phyloP scores from a whole-genome alignment of 2,797 vertebrate genomes.

The Acanthopagrus latus region DNA sequence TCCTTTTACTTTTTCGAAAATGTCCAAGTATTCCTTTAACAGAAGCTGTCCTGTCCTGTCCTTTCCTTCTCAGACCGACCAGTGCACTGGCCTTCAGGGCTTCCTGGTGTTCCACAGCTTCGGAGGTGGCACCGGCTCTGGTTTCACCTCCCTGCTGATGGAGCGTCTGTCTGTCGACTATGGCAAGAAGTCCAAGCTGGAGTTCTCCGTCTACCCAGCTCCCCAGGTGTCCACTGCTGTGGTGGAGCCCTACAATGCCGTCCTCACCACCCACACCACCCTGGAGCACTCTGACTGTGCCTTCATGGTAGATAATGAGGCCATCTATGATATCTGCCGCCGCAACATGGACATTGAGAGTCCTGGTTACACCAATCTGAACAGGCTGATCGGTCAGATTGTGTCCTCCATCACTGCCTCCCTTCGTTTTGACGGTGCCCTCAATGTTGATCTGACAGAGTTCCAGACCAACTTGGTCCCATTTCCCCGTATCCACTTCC shows the following conservation, averaged over 20 bases:
- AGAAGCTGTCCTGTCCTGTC: slow-evolving; percentile 28
- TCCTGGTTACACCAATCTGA: slow-evolving; percentile 90
- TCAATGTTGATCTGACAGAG: slow-evolving; percentile 90
- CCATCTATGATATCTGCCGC: slow-evolving; percentile 91
- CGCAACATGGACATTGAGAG: slow-evolving; percentile 90
- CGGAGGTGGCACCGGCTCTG: slow-evolving; percentile 90
- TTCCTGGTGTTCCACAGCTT: slow-evolving; percentile 93
- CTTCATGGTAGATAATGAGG: slow-evolving; percentile 93
- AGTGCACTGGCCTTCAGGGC: slow-evolving; percentile 90
- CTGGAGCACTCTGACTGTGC: slow-evolving; percentile 92
- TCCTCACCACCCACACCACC: slow-evolving; percentile 91
- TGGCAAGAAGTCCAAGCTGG: slow-evolving; percentile 91
- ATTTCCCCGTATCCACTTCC: slow-evolving; percentile 91
- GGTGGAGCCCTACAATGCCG: slow-evolving; percentile 91
- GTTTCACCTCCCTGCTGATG: slow-evolving; percentile 91
- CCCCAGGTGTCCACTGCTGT: slow-evolving; percentile 90
- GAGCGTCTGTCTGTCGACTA: slow-evolving; percentile 90
- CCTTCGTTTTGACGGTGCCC: slow-evolving; percentile 88
- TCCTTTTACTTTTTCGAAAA: neutral
- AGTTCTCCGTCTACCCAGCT: slow-evolving; percentile 90
- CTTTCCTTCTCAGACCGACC: slow-evolving; percentile 83
- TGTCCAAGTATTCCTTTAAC: neutral
- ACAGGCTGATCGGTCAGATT: slow-evolving; percentile 90
- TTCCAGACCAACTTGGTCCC: slow-evolving; percentile 93
- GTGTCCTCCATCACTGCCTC: slow-evolving; percentile 91